Evolutionary conservation across 2,797 vertebrate genomes (phyloP).

Genomic region (Pseudochaenichthys georgianus): DNA sequence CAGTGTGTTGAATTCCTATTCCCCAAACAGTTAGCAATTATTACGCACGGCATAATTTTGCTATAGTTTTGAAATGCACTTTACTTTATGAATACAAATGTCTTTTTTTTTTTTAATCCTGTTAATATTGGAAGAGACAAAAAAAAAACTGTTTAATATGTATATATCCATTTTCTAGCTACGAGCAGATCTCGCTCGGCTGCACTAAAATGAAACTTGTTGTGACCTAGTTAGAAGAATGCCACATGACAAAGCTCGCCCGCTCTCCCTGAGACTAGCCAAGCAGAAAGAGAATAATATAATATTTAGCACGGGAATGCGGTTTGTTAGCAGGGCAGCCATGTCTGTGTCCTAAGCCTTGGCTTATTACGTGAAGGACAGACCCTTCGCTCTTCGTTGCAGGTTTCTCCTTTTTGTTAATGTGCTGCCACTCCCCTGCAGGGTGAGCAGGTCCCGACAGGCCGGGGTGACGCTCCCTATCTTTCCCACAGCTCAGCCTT

Average conservation of each 20-base stretch:
- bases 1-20: conserved; percentile 64
- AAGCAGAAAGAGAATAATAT: conserved; percentile 74
- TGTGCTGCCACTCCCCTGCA: conserved; percentile 69
- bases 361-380: conserved; percentile 79
- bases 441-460: conserved; percentile 71
- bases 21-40: conserved; percentile 74
- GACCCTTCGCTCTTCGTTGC: conserved; percentile 27
- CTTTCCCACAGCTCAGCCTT: conserved; percentile 72
- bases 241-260: conserved; percentile 70
- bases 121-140: conserved; percentile 48
- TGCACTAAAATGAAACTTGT: conserved; percentile 83
- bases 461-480: conserved; percentile 66
- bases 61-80: conserved; percentile 63
- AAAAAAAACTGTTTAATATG: conserved; percentile 80
- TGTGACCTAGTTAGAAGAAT: conserved; percentile 84
- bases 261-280: conserved; percentile 66
- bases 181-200: conserved; percentile 71
- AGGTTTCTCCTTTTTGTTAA: conserved; percentile 62
- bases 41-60: conserved; percentile 57
- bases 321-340: conserved; percentile 60
- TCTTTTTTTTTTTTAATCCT: conserved; percentile 43
- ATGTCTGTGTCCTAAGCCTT: conserved; percentile 57
- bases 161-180: conserved; percentile 78
- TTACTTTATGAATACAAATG: conserved; percentile 70
- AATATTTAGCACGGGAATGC: conserved; percentile 60